Percentiles rank a stretch among this genome's conserved stretches.
Conservation (phyloP, 2,888 invertebrate species). For the Incurvaria masculella region DNA sequence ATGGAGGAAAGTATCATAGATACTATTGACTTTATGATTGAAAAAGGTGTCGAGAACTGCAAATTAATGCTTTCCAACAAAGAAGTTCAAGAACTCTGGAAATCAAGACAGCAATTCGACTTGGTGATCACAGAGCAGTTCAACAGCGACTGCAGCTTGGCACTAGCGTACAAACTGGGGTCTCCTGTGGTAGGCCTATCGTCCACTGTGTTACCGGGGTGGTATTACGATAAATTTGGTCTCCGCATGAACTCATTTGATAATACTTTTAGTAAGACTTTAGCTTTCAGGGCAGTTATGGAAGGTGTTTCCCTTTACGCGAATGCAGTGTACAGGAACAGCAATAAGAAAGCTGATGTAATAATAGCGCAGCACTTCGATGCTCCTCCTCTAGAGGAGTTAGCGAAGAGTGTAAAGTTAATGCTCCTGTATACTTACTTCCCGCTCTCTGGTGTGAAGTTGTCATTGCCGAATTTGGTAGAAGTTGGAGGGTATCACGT, state of each 20-base stretch:
- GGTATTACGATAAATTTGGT: slow-evolving; percentile 53
- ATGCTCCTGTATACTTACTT: slow-evolving; percentile 48
- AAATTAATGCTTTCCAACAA: slow-evolving; percentile 26
- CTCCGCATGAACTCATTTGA: slow-evolving; percentile 56
- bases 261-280: too few relatives aligned
- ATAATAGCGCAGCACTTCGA: slow-evolving; percentile 35
- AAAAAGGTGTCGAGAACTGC: slow-evolving; percentile 27
- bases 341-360: slow-evolving; percentile 25
- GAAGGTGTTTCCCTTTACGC: slow-evolving; percentile 23
- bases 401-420: slow-evolving; percentile 39
- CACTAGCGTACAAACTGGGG: slow-evolving; percentile 53
- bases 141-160: slow-evolving; percentile 58
- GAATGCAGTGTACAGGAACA: slow-evolving; percentile 21
- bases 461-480: slow-evolving; percentile 39
- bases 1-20: background rate
- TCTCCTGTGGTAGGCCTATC: slow-evolving; percentile 56
- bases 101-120: slow-evolving; percentile 50
- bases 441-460: slow-evolving; percentile 39
- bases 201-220: slow-evolving; percentile 54
- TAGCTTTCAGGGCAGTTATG: slow-evolving; percentile 44
- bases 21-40: background rate
- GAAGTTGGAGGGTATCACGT: slow-evolving; percentile 51
- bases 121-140: slow-evolving; percentile 58
- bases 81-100: slow-evolving; percentile 33
- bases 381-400: slow-evolving; percentile 45